Percentiles rank a stretch among this genome's conserved stretches.
phyloP scores from a whole-genome alignment of 1,140 invertebrate species.

The Leucophenga varia region DNA sequence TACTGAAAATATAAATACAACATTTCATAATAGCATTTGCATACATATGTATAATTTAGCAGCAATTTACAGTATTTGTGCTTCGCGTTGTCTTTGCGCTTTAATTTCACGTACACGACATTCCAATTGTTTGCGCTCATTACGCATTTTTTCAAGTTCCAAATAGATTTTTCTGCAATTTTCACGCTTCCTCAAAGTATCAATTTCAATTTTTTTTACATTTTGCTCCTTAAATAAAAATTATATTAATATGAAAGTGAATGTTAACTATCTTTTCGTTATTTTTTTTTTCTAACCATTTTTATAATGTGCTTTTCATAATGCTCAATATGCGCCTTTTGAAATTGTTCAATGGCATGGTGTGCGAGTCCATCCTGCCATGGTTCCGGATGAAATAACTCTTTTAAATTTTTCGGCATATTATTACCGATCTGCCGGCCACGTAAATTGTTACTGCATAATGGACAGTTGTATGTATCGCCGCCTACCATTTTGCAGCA shows the following conservation, averaged over 20 bases:
- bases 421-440: constrained; percentile 30
- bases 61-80: too few species aligned
- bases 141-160: constrained; percentile 4
- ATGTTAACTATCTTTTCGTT: background rate
- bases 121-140: constrained; percentile 14
- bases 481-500: constrained; percentile 20
- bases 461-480: constrained; percentile 29
- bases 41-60: background rate
- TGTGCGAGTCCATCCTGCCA: constrained; percentile 16
- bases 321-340: constrained; percentile 19
- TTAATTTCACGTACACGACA: constrained; percentile 7
- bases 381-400: constrained; percentile 35
- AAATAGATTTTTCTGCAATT: constrained; percentile 11
- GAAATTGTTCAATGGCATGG: constrained; percentile 19
- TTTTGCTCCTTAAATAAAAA: constrained; percentile 9
- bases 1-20: background rate
- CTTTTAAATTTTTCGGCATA: constrained; percentile 28
- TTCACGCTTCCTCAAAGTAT: constrained; percentile 1
- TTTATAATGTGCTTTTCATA: constrained; percentile 15
- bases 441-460: constrained; percentile 24
- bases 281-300: constrained; percentile 22
- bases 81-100: too few species aligned
- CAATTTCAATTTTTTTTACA: constrained; percentile 1
- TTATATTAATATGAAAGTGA: background rate
- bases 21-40: constrained; percentile 1